Evolutionary conservation across 2,797 vertebrate genomes (phyloP).

Genomic region (Sebastiscus albofasciatus): DNA sequence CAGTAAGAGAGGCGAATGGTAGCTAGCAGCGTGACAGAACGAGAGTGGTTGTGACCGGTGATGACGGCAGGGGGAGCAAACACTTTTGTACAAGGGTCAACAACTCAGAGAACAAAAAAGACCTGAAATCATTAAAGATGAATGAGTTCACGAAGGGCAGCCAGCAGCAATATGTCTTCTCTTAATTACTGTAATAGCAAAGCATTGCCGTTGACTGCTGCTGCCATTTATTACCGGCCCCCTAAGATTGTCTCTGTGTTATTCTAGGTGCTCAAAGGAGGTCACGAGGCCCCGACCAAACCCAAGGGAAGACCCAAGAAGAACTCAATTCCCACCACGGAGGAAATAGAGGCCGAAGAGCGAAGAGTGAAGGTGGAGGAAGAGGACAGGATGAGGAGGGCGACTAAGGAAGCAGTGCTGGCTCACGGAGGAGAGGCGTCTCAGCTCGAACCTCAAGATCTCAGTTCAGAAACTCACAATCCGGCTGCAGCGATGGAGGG

Average conservation of each 20-base stretch:
- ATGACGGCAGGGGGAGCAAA: conserved; percentile 64
- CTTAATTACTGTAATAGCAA: conserved; percentile 84
- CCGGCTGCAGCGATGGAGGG: conserved; percentile 31
- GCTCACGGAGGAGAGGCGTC: conserved; percentile 35
- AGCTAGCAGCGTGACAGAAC: conserved; percentile 15
- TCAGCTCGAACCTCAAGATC: conserved; percentile 75
- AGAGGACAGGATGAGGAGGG: conserved; percentile 66
- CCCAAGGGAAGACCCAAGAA: conserved; percentile 99
- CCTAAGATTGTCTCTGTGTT: conserved; percentile 63
- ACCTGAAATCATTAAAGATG: conserved; percentile 76
- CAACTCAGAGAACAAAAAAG: conserved; percentile 66
- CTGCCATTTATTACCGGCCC: conserved; percentile 68
- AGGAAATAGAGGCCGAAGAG: conserved; percentile 97
- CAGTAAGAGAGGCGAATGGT: neutral
- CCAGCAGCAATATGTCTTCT: conserved; percentile 79
- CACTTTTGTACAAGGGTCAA: conserved; percentile 70
- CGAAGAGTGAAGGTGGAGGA: conserved; percentile 83
- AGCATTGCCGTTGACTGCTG: conserved; percentile 77
- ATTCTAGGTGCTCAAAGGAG: conserved; percentile 94
- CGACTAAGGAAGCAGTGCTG: neutral
- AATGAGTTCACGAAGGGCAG: conserved; percentile 73
- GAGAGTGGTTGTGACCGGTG: conserved; percentile 63
- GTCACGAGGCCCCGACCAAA: conserved; percentile 97
- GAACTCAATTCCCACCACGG: conserved; percentile 97
- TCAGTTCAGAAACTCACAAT: conserved; percentile 62